Base-by-base conservation (phyloP, 1,140 invertebrate species). In the Drosophila persimilis region DNA sequence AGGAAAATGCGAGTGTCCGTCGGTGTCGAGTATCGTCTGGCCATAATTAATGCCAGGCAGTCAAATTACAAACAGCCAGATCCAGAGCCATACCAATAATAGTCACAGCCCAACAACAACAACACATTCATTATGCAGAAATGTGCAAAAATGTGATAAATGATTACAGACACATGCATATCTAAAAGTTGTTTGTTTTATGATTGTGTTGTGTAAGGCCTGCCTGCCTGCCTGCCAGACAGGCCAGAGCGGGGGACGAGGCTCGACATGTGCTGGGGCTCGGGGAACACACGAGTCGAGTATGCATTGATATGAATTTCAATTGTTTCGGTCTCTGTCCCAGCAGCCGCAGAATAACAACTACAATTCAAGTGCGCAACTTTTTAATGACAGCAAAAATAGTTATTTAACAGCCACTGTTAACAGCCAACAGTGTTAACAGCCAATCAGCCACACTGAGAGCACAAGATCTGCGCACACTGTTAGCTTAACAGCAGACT, bases 91-190 rank as follows among this genome's bases (percentile, higher is more conserved):
- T 8, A 56, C 39, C 60, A 15, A 47, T 6, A 53, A 39, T 11
- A 39, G 35, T 11, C 11, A 3, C 4, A 13, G 35, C 11, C 3
- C 47, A 53, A 8, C 44, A 35, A 22, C 35, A 46, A 9, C 15
- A 56, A 22, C 65, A 80, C 69, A 80, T 80, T 86, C 73, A 85
- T 85, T 85, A 85, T 85, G 80, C 80, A 85, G 79, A 63, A 85
- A 77, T 86, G 60, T 77, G 77, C 73, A 73, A 86, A 85, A 74
- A 66, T 67, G 70, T 41, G 48, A 58, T 54, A 66, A 64, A 58
- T 53, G 52, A 75, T 75, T 75, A 74, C 71, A 64, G 11, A 39
- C 50, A 73, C 66, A 66, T 78, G 52, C 41, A 63, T 80, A 66
- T 80, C 50, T 69, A 22, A 13, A 83, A 79, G 80, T 84, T 67